These are phyloP conservation scores for Notothenia coriiceps DNA, from an alignment of 2,113 vertebrate species.

Conservation along the genomic window DNA sequence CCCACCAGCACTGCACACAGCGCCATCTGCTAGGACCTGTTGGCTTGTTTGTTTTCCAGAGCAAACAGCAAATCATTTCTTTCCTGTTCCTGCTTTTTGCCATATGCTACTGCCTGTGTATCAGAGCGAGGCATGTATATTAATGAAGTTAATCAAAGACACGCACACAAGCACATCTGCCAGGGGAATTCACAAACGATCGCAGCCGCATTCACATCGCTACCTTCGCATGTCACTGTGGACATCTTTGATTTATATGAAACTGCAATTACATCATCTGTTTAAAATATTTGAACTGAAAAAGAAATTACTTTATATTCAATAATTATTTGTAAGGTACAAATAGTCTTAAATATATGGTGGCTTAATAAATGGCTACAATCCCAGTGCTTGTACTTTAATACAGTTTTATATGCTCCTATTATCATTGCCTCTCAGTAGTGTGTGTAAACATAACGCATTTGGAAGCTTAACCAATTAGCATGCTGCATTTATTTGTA, in stretches of 20 bases:
- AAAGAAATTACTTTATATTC: not conserved
- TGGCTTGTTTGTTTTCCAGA: conserved; percentile 99
- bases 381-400: not conserved
- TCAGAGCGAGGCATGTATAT: conserved; percentile 96
- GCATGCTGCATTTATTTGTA: not conserved
- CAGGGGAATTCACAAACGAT: conserved; percentile 72
- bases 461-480: conserved; percentile 7
- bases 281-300: not conserved
- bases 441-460: not conserved
- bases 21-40: conserved; percentile 99
- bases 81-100: conserved; percentile 95
- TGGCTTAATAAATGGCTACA: not conserved
- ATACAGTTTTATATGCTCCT: not conserved
- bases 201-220: conserved; percentile 54
- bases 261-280: conserved; percentile 18
- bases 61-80: conserved; percentile 99
- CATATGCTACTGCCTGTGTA: conserved; percentile 96
- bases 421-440: not conserved
- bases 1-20: conserved; percentile 89
- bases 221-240: conserved; percentile 30
- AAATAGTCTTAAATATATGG: not conserved
- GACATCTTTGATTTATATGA: conserved; percentile 39
- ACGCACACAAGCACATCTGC: conserved; percentile 73
- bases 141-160: conserved; percentile 96
- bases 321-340: not conserved